Evolutionary conservation across 2,888 invertebrate species (phyloP).

Genomic region (Dromius quadrimaculatus): DNA sequence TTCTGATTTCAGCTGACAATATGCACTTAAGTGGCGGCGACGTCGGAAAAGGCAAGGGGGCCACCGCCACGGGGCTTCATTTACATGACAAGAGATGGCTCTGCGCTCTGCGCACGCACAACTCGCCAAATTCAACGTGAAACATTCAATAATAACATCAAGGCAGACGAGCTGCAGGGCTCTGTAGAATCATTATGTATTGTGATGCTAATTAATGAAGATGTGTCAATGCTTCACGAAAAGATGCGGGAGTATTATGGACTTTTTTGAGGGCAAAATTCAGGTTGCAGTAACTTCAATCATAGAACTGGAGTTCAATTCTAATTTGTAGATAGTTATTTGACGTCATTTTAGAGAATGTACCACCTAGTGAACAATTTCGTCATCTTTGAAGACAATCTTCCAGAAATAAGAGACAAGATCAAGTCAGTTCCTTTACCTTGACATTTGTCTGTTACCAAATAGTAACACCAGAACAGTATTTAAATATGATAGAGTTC

Average conservation of each 20-base stretch:
- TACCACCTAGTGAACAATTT: no score
- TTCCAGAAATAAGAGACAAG: no score
- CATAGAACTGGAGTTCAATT: no score
- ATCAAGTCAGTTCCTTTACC: no score
- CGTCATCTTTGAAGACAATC: no score
- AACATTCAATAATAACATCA: conserved; percentile 61
- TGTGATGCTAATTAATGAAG: conserved; percentile 58
- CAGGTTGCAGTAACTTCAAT: neutral
- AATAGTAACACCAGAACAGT: no score
- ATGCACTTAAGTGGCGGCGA: conserved; percentile 63
- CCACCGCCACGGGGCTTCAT: conserved; percentile 71
- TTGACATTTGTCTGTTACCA: no score
- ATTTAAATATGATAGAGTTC: no score
- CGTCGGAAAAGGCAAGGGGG: conserved; percentile 66
- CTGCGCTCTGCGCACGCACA: conserved; percentile 58
- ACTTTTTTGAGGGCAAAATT: neutral
- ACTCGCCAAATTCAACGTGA: conserved; percentile 63
- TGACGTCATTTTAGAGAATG: no score
- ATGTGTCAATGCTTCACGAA: conserved; percentile 50
- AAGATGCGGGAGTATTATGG: neutral
- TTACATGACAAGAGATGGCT: conserved; percentile 69
- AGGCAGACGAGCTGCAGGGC: conserved; percentile 41
- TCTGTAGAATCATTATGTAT: conserved; percentile 59
- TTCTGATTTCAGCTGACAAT: conserved; percentile 52
- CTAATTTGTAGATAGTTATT: no score